A percentile compares a stretch with the other conserved stretches of the same genome.
phyloP scores from a whole-genome alignment of 2,113 vertebrate genomes.

The Ictidomys tridecemlineatus region DNA sequence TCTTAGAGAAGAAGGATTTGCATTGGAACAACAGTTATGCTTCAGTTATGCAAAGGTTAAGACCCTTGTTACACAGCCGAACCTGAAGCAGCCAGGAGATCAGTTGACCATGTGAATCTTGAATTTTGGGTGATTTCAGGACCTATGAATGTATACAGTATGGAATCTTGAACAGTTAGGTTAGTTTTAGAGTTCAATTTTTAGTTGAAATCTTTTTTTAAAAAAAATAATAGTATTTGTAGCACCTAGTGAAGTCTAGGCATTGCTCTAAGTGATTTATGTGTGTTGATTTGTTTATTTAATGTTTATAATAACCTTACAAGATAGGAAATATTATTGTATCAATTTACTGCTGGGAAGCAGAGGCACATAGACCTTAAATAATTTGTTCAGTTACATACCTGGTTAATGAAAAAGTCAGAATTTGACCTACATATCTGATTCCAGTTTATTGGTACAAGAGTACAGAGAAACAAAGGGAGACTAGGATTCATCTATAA shows the following conservation, averaged over 20 bases:
- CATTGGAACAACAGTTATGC: neutral
- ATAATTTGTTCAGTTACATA: neutral
- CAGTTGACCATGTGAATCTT: neutral
- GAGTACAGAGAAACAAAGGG: neutral
- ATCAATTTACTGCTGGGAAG: neutral
- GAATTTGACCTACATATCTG: neutral
- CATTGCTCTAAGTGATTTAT: neutral
- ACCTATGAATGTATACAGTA: neutral
- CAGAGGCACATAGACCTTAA: neutral
- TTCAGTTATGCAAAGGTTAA: neutral
- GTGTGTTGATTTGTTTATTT: neutral
- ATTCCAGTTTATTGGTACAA: neutral
- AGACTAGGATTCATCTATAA: neutral
- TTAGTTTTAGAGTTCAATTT: neutral
- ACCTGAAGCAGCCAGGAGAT: neutral
- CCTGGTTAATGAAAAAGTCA: neutral
- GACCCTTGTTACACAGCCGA: neutral
- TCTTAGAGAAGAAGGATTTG: neutral
- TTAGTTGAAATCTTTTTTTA: neutral
- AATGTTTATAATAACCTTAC: neutral
- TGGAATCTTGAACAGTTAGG: neutral
- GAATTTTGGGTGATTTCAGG: neutral
- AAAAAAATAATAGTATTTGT: slow-evolving; percentile 24
- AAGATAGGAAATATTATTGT: neutral
- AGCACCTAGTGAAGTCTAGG: neutral